Conservation (phyloP, 2,797 vertebrate genomes). For the Sebastolobus altivelis region DNA sequence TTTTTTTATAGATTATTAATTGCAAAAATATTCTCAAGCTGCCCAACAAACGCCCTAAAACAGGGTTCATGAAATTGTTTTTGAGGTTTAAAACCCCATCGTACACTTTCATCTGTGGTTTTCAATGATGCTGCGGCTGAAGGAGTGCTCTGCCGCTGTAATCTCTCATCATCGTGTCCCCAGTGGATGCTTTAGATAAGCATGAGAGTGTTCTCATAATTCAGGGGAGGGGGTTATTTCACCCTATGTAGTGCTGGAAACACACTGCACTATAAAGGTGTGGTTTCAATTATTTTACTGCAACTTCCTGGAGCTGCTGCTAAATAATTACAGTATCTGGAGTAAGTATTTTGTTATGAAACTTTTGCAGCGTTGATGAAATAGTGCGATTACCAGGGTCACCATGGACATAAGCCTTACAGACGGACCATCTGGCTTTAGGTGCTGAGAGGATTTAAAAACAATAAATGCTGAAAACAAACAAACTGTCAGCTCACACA, state of each 20-base stretch:
- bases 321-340: background rate
- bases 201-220: constrained; percentile 34
- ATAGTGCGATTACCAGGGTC: background rate
- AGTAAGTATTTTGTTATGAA: background rate
- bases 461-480: constrained; percentile 6
- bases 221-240: constrained; percentile 25
- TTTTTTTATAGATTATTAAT: background rate
- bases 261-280: background rate
- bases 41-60: background rate
- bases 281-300: background rate
- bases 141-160: constrained; percentile 34
- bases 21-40: background rate
- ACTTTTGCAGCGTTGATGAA: background rate
- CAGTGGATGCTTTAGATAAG: constrained; percentile 64
- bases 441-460: constrained; percentile 32
- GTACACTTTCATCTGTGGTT: background rate
- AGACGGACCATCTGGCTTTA: constrained; percentile 7
- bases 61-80: background rate
- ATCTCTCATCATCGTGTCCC: constrained; percentile 65
- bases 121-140: constrained; percentile 17
- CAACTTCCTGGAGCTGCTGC: background rate
- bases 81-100: background rate
- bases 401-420: background rate
- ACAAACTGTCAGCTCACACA: background rate
- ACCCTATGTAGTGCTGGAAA: background rate